These are phyloP conservation scores for Tetraneura akinire DNA, from an alignment of 1,140 invertebrate genomes.

Conservation along the genomic window DNA sequence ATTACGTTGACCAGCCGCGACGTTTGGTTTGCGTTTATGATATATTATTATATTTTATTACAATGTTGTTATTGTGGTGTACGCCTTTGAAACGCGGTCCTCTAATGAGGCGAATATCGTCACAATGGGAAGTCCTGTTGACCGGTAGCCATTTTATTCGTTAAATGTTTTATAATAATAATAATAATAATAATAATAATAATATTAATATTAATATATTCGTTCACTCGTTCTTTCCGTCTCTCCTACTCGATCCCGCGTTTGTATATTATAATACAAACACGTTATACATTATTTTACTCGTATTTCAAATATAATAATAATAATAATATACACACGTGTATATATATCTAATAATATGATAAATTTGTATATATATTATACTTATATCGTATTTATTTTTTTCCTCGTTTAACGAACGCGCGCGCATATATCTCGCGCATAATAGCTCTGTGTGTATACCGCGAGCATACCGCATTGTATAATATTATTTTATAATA, in stretches of 20 bases:
- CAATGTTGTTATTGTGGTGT: neutral
- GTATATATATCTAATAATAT: no score
- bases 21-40: slow-evolving; percentile 27
- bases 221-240: neutral
- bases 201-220: no score
- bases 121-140: slow-evolving; percentile 34
- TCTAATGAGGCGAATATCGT: slow-evolving; percentile 34
- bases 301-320: slow-evolving; percentile 28
- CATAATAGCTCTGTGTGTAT: slow-evolving; percentile 12
- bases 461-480: neutral
- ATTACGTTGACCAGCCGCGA: neutral
- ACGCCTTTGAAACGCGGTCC: slow-evolving; percentile 29
- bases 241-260: neutral
- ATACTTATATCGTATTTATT: no score
- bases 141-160: slow-evolving; percentile 35
- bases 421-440: no score
- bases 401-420: no score
- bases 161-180: neutral
- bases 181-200: no score
- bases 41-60: neutral
- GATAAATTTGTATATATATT: no score
- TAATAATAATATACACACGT: no score
- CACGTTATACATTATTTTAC: neutral
- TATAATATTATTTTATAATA: neutral
- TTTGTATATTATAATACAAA: neutral